phyloP scores from a whole-genome alignment of 2,888 invertebrate genomes.

The Drosophila formosana region DNA sequence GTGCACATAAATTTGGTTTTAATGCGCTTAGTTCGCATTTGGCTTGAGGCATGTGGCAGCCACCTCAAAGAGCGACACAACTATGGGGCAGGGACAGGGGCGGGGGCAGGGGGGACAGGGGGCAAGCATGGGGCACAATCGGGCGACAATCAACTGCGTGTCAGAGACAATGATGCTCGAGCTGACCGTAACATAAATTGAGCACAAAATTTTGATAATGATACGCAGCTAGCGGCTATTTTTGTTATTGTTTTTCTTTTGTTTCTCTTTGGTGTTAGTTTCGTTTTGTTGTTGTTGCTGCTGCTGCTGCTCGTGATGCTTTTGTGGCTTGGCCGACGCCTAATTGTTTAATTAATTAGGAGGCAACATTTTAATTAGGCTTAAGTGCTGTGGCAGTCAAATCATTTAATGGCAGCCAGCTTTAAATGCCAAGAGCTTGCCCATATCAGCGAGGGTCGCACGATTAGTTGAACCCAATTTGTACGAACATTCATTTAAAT shows the following conservation, averaged over 20 bases:
- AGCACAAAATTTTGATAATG: conserved; percentile 69
- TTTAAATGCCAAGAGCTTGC: conserved; percentile 57
- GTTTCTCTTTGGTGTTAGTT: conserved; percentile 8
- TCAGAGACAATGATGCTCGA: conserved; percentile 16
- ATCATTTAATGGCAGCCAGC: conserved; percentile 66
- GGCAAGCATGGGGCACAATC: neutral
- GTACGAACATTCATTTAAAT: no score
- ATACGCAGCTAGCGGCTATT: conserved; percentile 39
- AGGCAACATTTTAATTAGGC: conserved; percentile 76
- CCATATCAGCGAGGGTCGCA: conserved; percentile 40
- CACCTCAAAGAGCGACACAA: neutral
- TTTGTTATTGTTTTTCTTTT: conserved; percentile 29
- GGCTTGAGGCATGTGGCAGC: conserved; percentile 26
- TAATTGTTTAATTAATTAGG: conserved; percentile 78
- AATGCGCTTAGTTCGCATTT: conserved; percentile 69
- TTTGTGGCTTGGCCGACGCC: conserved; percentile 19
- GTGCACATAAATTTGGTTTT: conserved; percentile 72
- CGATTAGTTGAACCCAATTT: conserved; percentile 14
- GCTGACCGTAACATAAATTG: conserved; percentile 64
- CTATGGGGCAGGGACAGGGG: neutral
- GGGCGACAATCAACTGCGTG: conserved; percentile 31
- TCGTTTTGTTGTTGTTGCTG: no score
- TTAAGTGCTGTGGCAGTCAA: conserved; percentile 69
- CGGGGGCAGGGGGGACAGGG: neutral
- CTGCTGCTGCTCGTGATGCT: conserved; percentile 4